Conservation (phyloP, 1,140 invertebrate species). For the Drosophila subpulchrella region DNA sequence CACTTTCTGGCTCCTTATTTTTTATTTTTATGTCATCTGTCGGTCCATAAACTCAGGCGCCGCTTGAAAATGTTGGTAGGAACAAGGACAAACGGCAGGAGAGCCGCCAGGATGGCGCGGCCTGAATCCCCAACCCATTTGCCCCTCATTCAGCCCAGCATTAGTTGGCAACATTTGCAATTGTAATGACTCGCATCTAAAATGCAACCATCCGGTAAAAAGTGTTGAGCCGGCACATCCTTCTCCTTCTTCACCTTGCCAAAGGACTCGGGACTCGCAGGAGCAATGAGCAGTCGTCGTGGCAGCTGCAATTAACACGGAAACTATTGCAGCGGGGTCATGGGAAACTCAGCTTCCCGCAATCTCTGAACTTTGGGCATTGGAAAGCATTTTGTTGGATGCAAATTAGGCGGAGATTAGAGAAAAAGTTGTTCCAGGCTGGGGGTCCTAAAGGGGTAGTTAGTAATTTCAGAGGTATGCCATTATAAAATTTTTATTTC, state of each 20-base stretch:
- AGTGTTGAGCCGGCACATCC: conserved; percentile 32
- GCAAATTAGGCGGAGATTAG: conserved; percentile 41
- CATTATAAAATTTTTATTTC: conserved; percentile 2
- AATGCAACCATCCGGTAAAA: conserved; percentile 56
- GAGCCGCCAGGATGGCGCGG: conserved; percentile 56
- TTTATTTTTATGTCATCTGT: conserved; percentile 35
- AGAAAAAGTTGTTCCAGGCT: conserved; percentile 3
- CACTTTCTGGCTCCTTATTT: conserved; percentile 47
- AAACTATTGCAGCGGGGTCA: conserved; percentile 6
- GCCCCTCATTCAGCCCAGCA: conserved; percentile 11
- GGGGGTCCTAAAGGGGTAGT: background rate
- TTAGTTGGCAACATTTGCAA: conserved; percentile 80
- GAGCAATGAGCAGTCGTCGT: conserved; percentile 1
- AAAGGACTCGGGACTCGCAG: background rate
- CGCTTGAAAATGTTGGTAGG: background rate
- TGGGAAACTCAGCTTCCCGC: background rate
- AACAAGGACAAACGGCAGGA: conserved; percentile 31
- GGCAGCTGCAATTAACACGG: conserved; percentile 45
- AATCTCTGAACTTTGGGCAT: conserved; percentile 24
- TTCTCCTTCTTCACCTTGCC: conserved; percentile 8
- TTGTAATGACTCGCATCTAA: conserved; percentile 67
- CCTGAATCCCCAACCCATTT: conserved; percentile 58
- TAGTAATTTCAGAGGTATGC: background rate
- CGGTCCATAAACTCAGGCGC: conserved; percentile 27
- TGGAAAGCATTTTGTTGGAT: conserved; percentile 23